Conservation (phyloP, 2,888 invertebrate genomes). For the Timema cristinae region DNA sequence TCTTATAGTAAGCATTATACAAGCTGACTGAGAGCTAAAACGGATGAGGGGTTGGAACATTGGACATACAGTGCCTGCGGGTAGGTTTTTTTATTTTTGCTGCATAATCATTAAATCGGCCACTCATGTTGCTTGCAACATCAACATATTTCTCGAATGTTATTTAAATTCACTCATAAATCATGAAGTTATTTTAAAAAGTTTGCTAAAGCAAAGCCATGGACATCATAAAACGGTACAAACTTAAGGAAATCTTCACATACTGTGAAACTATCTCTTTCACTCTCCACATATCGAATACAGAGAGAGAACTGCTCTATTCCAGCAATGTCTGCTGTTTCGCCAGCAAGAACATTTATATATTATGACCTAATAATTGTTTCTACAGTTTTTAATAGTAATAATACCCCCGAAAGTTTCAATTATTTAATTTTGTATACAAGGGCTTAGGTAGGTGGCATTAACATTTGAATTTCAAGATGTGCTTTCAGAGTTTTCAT, state of each 20-base stretch:
- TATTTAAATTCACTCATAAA: neutral
- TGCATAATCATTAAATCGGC: neutral
- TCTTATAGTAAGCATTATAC: neutral
- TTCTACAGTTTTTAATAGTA: too few species aligned
- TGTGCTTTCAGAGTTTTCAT: too few species aligned
- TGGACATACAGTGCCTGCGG: neutral
- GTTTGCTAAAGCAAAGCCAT: too few species aligned
- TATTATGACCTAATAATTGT: too few species aligned
- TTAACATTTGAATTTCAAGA: too few species aligned
- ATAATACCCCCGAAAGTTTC: too few species aligned
- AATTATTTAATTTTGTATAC: too few species aligned
- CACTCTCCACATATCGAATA: neutral
- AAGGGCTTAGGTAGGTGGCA: too few species aligned
- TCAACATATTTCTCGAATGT: neutral
- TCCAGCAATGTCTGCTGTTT: too few species aligned
- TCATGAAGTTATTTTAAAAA: conserved; percentile 3
- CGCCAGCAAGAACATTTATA: too few species aligned
- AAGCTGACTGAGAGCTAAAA: neutral
- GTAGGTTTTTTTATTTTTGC: neutral
- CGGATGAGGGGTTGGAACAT: neutral
- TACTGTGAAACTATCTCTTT: conserved; percentile 6
- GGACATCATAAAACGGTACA: neutral
- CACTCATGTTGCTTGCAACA: conserved; percentile 5
- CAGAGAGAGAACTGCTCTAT: too few species aligned
- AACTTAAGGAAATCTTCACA: conserved; percentile 5